A percentile compares a stretch with the other conserved stretches of the same genome.
phyloP scores from a whole-genome alignment of 1,140 invertebrate genomes.

The Drosophila lowei region DNA sequence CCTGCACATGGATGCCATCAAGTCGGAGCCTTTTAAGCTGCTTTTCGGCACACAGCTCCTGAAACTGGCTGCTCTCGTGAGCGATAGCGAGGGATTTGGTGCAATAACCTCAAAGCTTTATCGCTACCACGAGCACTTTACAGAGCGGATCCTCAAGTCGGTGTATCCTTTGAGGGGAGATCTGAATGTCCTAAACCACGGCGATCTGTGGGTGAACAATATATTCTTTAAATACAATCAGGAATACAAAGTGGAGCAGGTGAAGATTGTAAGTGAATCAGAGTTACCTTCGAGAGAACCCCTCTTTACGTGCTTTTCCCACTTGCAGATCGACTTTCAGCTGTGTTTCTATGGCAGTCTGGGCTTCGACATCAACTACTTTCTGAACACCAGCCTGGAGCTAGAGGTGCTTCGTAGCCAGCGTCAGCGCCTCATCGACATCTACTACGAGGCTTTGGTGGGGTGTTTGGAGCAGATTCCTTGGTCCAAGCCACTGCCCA shows the following conservation, averaged over 20 bases:
- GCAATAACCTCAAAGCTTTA: slow-evolving; percentile 75
- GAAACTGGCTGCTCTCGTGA: slow-evolving; percentile 66
- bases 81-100: slow-evolving; percentile 83
- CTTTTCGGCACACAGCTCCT: slow-evolving; percentile 68
- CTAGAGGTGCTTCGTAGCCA: slow-evolving; percentile 68
- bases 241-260: slow-evolving; percentile 45
- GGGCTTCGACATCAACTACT: slow-evolving; percentile 81
- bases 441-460: slow-evolving; percentile 67
- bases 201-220: slow-evolving; percentile 88
- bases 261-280: slow-evolving; percentile 83
- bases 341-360: slow-evolving; percentile 75
- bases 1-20: slow-evolving; percentile 73
- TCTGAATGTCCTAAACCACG: slow-evolving; percentile 86
- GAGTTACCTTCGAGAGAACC: slow-evolving; percentile 78
- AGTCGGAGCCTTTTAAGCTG: slow-evolving; percentile 69
- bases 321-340: slow-evolving; percentile 78
- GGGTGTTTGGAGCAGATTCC: slow-evolving; percentile 76
- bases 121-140: slow-evolving; percentile 68
- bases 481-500: slow-evolving; percentile 81
- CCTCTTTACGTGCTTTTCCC: neutral
- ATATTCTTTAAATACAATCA: slow-evolving; percentile 85
- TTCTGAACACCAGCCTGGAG: slow-evolving; percentile 76
- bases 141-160: slow-evolving; percentile 62
- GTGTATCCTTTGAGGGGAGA: slow-evolving; percentile 60
- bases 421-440: slow-evolving; percentile 72